Evolutionary conservation across 2,797 vertebrate genomes (phyloP).

Genomic region (Lates japonicus): DNA sequence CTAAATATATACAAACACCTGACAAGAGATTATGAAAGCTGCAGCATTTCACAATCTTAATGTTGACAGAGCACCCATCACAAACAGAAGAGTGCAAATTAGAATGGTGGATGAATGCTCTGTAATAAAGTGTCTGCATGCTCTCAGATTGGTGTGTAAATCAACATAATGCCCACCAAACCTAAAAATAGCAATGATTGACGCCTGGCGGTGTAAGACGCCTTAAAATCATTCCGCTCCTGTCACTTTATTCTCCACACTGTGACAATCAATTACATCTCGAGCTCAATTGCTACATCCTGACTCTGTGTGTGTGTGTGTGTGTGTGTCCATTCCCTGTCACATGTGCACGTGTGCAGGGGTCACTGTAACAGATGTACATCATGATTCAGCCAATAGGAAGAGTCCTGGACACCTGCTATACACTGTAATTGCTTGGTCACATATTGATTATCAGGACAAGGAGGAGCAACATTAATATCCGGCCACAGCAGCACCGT

Average conservation of each 20-base stretch:
- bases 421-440: conserved; percentile 48
- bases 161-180: conserved; percentile 45
- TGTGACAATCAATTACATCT: conserved; percentile 63
- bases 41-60: background rate
- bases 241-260: conserved; percentile 50
- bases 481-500: background rate
- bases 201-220: conserved; percentile 18
- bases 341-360: conserved; percentile 25
- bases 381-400: conserved; percentile 53
- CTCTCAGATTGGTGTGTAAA: conserved; percentile 42
- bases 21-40: background rate
- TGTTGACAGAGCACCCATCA: no score
- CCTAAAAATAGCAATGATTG: conserved; percentile 41
- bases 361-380: conserved; percentile 52
- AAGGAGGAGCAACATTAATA: conserved; percentile 16
- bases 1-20: background rate
- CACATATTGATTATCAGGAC: conserved; percentile 71
- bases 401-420: conserved; percentile 56
- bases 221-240: conserved; percentile 55
- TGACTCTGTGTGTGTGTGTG: conserved; percentile 33
- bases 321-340: conserved; percentile 47
- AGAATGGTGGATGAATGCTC: background rate
- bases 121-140: background rate
- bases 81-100: background rate
- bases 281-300: conserved; percentile 54